phyloP scores from a whole-genome alignment of 2,113 vertebrate species.

The Zosterops hypoxanthus region DNA sequence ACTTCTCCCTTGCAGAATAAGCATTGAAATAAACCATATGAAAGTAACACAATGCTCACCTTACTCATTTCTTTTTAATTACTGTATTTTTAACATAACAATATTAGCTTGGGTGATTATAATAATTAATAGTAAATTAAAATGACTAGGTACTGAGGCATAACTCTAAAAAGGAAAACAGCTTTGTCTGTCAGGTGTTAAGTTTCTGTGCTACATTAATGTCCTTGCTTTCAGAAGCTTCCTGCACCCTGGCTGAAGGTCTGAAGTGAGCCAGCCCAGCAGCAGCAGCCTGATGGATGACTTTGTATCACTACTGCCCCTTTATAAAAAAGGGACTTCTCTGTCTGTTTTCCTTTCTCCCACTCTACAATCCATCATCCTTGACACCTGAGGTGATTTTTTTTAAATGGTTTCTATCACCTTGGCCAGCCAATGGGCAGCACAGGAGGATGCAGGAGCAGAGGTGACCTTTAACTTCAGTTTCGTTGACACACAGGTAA shows the following conservation, averaged over 20 bases:
- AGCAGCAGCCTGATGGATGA: conserved; percentile 51
- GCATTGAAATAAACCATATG: neutral
- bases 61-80: neutral
- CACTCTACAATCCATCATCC: conserved; percentile 54
- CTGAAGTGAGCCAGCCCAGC: neutral
- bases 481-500: neutral
- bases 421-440: neutral
- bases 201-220: neutral
- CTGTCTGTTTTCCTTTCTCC: neutral
- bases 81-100: neutral
- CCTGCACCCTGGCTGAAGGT: neutral
- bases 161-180: neutral
- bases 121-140: neutral
- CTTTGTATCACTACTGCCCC: neutral
- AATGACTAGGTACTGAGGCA: neutral
- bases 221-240: neutral
- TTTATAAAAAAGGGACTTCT: conserved; percentile 24
- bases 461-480: conserved; percentile 30
- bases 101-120: neutral
- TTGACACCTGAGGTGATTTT: conserved; percentile 9
- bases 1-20: neutral
- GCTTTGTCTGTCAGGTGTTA: neutral
- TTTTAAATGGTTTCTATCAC: neutral
- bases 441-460: neutral
- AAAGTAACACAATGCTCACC: neutral